Evolutionary conservation across 1,140 invertebrate species (phyloP).

Genomic region (Neodiprion virginianus): DNA sequence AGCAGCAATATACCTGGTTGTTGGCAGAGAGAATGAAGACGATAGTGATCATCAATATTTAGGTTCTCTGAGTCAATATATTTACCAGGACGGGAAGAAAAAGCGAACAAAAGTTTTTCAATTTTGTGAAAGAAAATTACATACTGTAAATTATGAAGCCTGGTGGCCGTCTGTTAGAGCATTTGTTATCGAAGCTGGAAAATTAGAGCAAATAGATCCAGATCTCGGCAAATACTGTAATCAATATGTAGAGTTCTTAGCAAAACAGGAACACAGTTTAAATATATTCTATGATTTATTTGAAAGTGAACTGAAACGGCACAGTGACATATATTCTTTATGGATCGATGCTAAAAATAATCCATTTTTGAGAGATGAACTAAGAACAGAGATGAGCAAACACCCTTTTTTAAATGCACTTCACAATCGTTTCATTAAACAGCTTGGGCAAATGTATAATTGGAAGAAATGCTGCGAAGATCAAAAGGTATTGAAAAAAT

Average conservation of each 20-base stretch:
- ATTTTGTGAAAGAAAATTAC: neutral
- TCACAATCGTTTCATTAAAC: neutral
- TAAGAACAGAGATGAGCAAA: neutral
- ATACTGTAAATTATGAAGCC: neutral
- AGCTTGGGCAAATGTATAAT: neutral
- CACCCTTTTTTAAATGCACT: neutral
- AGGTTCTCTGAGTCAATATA: neutral
- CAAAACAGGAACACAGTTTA: neutral
- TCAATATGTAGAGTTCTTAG: neutral
- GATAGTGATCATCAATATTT: neutral
- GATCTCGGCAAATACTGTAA: neutral
- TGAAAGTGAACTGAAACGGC: neutral
- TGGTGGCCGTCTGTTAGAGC: neutral
- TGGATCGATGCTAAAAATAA: neutral
- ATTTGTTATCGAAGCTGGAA: neutral
- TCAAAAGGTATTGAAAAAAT: neutral
- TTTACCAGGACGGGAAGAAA: neutral
- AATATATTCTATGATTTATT: neutral
- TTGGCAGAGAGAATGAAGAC: neutral
- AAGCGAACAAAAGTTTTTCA: neutral
- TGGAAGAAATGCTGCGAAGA: neutral
- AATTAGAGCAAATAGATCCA: no score
- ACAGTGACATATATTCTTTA: neutral
- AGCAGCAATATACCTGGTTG: neutral
- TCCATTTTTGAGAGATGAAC: neutral